phyloP scores from a whole-genome alignment of 2,888 invertebrate genomes.

The Eledona agricola region DNA sequence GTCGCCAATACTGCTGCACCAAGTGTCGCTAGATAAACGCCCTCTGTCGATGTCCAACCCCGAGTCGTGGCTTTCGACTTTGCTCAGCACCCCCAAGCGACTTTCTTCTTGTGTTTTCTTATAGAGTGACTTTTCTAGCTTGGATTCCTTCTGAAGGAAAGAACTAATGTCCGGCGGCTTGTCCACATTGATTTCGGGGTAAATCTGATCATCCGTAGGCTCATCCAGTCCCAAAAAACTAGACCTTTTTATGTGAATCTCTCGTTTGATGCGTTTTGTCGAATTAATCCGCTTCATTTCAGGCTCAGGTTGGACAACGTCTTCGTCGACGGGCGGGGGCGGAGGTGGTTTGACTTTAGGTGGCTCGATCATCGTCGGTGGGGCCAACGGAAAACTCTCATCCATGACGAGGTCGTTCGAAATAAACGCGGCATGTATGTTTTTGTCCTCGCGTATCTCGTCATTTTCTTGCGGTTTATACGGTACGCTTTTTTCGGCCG shows the following conservation, averaged over 20 bases:
- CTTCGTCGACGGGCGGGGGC: constrained; percentile 83
- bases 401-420: constrained; percentile 62
- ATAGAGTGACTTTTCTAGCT: constrained; percentile 79
- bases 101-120: constrained; percentile 64
- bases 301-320: constrained; percentile 56
- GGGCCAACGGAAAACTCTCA: constrained; percentile 67
- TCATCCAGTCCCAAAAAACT: constrained; percentile 88
- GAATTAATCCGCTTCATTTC: constrained; percentile 78
- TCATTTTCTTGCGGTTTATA: constrained; percentile 60
- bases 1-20: constrained; percentile 63
- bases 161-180: constrained; percentile 84
- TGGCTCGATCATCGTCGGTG: constrained; percentile 73
- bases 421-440: constrained; percentile 53
- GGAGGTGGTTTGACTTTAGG: constrained; percentile 62
- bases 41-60: constrained; percentile 75
- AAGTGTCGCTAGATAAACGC: constrained; percentile 67
- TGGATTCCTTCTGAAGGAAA: constrained; percentile 81
- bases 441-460: constrained; percentile 56
- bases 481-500: constrained; percentile 33
- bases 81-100: constrained; percentile 53
- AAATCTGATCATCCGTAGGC: constrained; percentile 73
- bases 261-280: constrained; percentile 86
- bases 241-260: constrained; percentile 82
- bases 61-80: constrained; percentile 77
- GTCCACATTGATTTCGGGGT: constrained; percentile 67